A percentile compares a stretch with the other conserved stretches of the same genome.
phyloP scores from a whole-genome alignment of 2,113 vertebrate species.

The Trachemys scripta region DNA sequence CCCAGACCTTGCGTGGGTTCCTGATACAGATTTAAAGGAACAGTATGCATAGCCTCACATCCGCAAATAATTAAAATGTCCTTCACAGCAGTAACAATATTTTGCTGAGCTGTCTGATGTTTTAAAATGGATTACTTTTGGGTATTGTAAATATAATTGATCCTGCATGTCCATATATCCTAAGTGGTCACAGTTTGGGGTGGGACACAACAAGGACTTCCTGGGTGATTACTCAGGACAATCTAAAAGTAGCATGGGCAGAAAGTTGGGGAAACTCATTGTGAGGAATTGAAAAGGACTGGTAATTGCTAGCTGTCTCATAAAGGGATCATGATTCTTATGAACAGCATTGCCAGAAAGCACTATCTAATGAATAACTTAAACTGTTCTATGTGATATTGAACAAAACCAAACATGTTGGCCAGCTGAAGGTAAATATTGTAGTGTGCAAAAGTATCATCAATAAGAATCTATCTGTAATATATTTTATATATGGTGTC shows the following conservation, averaged over 20 bases:
- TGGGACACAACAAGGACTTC: neutral
- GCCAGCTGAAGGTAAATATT: constrained; percentile 3
- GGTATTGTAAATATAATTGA: neutral
- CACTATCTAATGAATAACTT: neutral
- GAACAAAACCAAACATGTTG: neutral
- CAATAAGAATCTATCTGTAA: neutral
- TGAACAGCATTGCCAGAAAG: neutral
- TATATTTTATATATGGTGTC: neutral
- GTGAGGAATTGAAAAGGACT: neutral
- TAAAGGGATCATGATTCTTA: neutral
- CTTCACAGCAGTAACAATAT: neutral
- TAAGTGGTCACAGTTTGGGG: neutral
- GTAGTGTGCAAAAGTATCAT: neutral
- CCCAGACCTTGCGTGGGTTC: neutral
- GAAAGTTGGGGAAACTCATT: neutral
- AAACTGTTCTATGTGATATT: neutral
- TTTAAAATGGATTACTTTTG: neutral
- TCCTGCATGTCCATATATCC: neutral
- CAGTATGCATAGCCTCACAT: neutral
- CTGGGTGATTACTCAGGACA: neutral
- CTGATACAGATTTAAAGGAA: neutral
- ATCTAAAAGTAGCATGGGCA: neutral
- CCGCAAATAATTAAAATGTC: neutral
- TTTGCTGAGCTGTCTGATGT: neutral
- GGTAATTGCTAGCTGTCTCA: neutral